These are phyloP conservation scores for Apamea sordens DNA, from an alignment of 2,888 invertebrate species.

Conservation along the genomic window DNA sequence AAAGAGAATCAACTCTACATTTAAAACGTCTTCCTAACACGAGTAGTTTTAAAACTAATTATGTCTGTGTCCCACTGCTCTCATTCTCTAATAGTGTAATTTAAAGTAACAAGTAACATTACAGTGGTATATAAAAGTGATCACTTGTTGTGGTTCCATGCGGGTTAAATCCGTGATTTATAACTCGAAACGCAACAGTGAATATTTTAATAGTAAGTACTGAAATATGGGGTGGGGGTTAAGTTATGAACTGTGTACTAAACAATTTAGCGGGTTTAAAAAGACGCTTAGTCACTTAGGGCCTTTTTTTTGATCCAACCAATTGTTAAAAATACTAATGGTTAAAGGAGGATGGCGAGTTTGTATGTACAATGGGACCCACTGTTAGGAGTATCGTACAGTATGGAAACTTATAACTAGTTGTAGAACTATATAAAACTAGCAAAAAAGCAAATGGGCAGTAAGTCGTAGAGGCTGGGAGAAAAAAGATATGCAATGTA, in stretches of 20 bases:
- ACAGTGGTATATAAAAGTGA: conserved; percentile 39
- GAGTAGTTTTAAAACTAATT: background rate
- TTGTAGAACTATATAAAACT: too few relatives aligned
- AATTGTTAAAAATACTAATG: too few relatives aligned
- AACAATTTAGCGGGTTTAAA: background rate
- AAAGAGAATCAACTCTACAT: background rate
- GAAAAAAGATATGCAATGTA: too few relatives aligned
- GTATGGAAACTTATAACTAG: too few relatives aligned
- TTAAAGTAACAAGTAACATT: conserved; percentile 18
- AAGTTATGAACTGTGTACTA: conserved; percentile 17
- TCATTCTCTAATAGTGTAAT: background rate
- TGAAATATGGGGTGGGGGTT: conserved; percentile 23
- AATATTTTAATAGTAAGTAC: conserved; percentile 66
- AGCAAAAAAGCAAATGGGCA: too few relatives aligned
- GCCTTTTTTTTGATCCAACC: too few relatives aligned
- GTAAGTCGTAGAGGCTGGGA: too few relatives aligned
- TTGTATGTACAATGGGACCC: too few relatives aligned
- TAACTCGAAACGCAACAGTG: conserved; percentile 59
- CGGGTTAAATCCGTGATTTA: conserved; percentile 58
- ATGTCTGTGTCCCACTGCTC: background rate
- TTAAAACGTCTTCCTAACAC: background rate
- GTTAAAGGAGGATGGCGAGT: too few relatives aligned
- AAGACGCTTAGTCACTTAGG: background rate
- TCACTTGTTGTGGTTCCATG: conserved; percentile 57
- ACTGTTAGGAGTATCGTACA: too few relatives aligned